Conservation (phyloP, 1,140 invertebrate genomes). For the Drosophila persimilis region DNA sequence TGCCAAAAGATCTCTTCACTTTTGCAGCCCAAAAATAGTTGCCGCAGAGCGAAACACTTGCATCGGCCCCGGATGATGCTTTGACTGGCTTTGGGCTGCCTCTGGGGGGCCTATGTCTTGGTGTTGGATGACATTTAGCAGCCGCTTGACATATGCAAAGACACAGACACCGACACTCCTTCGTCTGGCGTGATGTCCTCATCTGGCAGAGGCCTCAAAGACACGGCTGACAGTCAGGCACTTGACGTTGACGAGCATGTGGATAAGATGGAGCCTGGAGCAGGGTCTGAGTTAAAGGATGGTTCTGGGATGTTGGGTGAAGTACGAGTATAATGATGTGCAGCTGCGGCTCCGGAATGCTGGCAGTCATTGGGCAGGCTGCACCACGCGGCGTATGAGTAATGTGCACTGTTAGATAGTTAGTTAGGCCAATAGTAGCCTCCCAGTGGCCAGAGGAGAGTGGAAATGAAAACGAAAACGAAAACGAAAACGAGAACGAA, state of each 20-base stretch:
- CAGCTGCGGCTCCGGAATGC: conserved; percentile 23
- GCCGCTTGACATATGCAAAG: conserved; percentile 45
- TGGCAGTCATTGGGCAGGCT: conserved; percentile 40
- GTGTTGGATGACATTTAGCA: conserved; percentile 58
- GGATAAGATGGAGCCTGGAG: conserved; percentile 35
- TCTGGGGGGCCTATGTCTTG: conserved; percentile 23
- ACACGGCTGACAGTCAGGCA: conserved; percentile 31
- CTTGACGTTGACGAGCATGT: conserved; percentile 55
- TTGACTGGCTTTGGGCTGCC: conserved; percentile 44
- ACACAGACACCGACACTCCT: not conserved
- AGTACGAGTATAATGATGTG: conserved; percentile 64
- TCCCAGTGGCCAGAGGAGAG: not conserved
- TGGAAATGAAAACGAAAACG: not conserved
- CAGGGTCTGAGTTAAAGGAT: not conserved
- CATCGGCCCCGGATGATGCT: conserved; percentile 14
- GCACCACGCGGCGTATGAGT: conserved; percentile 65
- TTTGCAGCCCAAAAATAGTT: not conserved
- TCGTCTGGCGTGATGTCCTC: conserved; percentile 30
- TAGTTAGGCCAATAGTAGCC: conserved; percentile 1
- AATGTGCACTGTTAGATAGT: conserved; percentile 50
- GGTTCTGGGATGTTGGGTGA: not conserved
- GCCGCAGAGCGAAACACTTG: conserved; percentile 5
- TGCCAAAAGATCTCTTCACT: conserved; percentile 4
- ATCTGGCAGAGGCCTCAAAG: conserved; percentile 30
- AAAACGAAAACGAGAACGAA: not conserved